Conservation (phyloP, 2,797 vertebrate species). For the Gouania willdenowi region DNA sequence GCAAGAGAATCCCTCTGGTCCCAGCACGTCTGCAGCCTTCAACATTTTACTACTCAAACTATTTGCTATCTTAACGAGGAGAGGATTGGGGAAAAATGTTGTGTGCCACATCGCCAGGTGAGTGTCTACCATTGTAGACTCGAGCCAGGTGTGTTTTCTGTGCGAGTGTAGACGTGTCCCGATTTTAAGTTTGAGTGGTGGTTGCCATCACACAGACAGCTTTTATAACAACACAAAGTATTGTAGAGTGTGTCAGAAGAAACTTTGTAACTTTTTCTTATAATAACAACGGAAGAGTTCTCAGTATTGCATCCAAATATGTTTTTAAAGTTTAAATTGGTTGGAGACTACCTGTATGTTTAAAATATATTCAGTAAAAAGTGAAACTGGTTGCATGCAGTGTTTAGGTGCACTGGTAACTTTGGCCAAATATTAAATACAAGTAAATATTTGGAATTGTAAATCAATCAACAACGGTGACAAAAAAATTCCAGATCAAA, state of each 20-base stretch:
- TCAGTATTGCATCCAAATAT: too few relatives aligned
- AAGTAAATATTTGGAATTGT: too few relatives aligned
- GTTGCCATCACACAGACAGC: conserved; percentile 33
- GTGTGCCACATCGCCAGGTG: conserved; percentile 77
- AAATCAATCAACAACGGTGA: too few relatives aligned
- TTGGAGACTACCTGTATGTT: too few relatives aligned
- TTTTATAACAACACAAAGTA: conserved; percentile 31
- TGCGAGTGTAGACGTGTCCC: conserved; percentile 23
- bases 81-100: conserved; percentile 73
- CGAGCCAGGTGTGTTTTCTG: conserved; percentile 47
- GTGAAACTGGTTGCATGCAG: too few relatives aligned
- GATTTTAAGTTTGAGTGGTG: conserved; percentile 16
- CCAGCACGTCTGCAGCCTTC: conserved; percentile 53
- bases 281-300: neutral
- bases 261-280: neutral
- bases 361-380: too few relatives aligned
- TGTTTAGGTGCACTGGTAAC: too few relatives aligned
- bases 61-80: conserved; percentile 46
- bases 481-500: neutral
- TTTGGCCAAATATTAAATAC: too few relatives aligned
- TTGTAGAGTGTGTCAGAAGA: conserved; percentile 8
- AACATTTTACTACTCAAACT: conserved; percentile 44
- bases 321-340: too few relatives aligned
- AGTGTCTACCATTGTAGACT: conserved; percentile 55
- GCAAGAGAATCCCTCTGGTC: conserved; percentile 63